Conservation (phyloP, 2,113 vertebrate genomes). For the Seriola aureovittata region DNA sequence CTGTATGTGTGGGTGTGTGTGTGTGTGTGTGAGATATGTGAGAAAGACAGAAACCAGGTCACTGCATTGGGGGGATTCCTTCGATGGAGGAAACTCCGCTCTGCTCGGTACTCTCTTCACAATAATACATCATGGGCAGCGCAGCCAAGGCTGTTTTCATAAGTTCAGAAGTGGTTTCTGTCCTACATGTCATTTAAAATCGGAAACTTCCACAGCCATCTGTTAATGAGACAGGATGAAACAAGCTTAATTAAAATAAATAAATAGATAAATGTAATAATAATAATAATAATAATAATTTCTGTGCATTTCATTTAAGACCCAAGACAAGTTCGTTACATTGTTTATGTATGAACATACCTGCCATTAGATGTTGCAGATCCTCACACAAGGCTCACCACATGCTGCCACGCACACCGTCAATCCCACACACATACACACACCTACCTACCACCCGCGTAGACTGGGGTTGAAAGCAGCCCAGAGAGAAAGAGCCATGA, state of each 20-base stretch:
- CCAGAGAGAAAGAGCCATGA: constrained; percentile 65
- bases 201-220: background rate
- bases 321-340: background rate
- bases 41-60: constrained; percentile 60
- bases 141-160: constrained; percentile 11
- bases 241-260: background rate
- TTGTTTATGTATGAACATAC: background rate
- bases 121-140: constrained; percentile 47
- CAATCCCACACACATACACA: constrained; percentile 63
- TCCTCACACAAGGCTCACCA: constrained; percentile 39
- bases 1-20: constrained; percentile 20
- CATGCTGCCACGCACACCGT: constrained; percentile 58
- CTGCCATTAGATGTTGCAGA: constrained; percentile 30
- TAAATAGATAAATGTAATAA: no score
- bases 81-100: constrained; percentile 76
- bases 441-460: constrained; percentile 56
- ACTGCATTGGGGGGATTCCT: constrained; percentile 73
- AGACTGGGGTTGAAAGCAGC: constrained; percentile 53
- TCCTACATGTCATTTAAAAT: background rate
- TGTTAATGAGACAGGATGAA: background rate
- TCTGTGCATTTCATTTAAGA: background rate
- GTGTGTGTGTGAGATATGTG: constrained; percentile 33
- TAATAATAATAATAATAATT: no score
- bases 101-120: constrained; percentile 24
- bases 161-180: background rate